Evolutionary conservation across 2,888 invertebrate species (phyloP).

Genomic region (Diachrysia chrysitis): DNA sequence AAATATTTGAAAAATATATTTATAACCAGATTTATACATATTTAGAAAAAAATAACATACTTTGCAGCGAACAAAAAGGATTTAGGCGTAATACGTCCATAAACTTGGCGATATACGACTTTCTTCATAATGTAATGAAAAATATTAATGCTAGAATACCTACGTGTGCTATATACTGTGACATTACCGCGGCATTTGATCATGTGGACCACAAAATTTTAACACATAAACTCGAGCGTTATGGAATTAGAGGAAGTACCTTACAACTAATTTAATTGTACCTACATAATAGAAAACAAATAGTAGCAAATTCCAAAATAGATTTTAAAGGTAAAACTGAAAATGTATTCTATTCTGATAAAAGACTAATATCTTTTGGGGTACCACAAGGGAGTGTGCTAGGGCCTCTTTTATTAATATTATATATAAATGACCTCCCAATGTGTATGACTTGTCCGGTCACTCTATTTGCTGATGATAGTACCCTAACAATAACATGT

Average conservation of each 20-base stretch:
- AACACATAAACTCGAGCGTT: conserved; percentile 7
- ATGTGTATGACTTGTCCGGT: conserved; percentile 13
- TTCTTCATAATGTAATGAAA: background rate
- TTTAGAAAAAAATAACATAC: conserved; percentile 10
- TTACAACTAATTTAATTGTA: conserved; percentile 13
- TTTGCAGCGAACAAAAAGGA: background rate
- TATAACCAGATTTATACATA: conserved; percentile 5
- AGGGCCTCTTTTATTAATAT: conserved; percentile 23
- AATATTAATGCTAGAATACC: conserved; percentile 5
- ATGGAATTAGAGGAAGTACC: conserved; percentile 15
- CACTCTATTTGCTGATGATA: conserved; percentile 27
- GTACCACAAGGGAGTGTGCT: conserved; percentile 28
- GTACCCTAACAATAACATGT: conserved; percentile 14
- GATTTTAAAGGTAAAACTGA: conserved; percentile 2
- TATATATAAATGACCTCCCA: conserved; percentile 32
- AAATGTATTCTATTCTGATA: background rate
- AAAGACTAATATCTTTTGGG: background rate
- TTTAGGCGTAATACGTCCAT: conserved; percentile 14
- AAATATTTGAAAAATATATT: conserved; percentile 32
- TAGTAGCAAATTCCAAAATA: background rate
- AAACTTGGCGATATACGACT: conserved; percentile 13
- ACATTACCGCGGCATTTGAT: conserved; percentile 2
- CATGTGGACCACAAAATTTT: conserved; percentile 11
- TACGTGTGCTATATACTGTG: conserved; percentile 4
- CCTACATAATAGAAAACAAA: conserved; percentile 11